phyloP scores from a whole-genome alignment of 37 sponge, comb jelly and placozoan species.

The Eunapius fragilis region DNA sequence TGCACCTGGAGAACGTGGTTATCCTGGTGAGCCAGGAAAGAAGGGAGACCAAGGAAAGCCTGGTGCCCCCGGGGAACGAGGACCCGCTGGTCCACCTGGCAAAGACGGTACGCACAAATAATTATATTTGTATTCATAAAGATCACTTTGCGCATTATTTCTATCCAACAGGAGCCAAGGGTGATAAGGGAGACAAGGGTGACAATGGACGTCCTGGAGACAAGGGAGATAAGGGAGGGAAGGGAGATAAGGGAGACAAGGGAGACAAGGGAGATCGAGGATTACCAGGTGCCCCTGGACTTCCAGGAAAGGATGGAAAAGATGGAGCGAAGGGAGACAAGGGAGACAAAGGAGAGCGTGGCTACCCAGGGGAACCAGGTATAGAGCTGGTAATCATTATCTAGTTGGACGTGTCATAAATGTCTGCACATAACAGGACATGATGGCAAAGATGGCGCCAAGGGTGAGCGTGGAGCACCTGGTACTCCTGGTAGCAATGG shows the following conservation, averaged over 20 bases:
- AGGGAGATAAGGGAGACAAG: constrained; percentile 57
- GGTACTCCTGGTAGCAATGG: not conserved
- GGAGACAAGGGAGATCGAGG: constrained; percentile 70
- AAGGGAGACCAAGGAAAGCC: constrained; percentile 20
- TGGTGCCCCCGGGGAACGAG: constrained; percentile 49
- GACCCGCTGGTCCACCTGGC: constrained; percentile 52
- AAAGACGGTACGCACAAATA: not conserved
- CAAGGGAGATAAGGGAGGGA: not conserved
- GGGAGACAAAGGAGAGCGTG: constrained; percentile 63
- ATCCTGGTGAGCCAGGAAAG: not conserved
- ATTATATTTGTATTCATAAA: not conserved
- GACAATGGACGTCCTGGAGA: constrained; percentile 59
- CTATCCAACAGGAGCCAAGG: constrained; percentile 14
- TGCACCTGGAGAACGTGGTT: not conserved
- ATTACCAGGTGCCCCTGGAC: constrained; percentile 18
- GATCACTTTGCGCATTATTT: no score
- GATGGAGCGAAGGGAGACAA: constrained; percentile 12
- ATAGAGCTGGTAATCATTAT: no score
- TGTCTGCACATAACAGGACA: not conserved
- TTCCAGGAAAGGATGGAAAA: not conserved
- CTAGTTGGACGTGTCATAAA: no score
- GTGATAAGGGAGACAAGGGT: constrained; percentile 54
- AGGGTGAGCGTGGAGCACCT: not conserved
- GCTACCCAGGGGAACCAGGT: not conserved
- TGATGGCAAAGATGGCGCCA: not conserved